These are phyloP conservation scores for Oncorhynchus nerka DNA, from an alignment of 2,113 vertebrate genomes.

Conservation along the genomic window DNA sequence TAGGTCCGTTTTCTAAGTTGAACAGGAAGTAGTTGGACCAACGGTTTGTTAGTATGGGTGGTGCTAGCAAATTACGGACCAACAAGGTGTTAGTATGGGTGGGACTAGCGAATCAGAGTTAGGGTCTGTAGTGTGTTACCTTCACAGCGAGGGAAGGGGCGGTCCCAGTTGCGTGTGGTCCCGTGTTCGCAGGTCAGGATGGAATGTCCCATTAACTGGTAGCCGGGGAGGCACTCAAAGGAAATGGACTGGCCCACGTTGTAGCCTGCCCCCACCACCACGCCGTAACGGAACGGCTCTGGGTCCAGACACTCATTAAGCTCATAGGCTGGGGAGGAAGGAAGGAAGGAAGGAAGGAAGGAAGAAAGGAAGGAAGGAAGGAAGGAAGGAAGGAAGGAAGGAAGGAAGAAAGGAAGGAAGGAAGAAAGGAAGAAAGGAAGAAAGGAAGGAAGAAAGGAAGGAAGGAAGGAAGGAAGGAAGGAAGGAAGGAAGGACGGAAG, in stretches of 20 bases:
- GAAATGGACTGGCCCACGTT: slow-evolving; percentile 97
- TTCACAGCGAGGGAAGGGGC: slow-evolving; percentile 92
- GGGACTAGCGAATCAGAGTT: background rate
- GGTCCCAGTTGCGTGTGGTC: slow-evolving; percentile 95
- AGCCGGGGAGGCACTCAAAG: slow-evolving; percentile 93
- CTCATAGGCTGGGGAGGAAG: slow-evolving; percentile 85
- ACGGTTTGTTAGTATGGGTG: no score
- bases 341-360: no score
- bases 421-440: background rate
- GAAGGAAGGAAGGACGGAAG: no score
- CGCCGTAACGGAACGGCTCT: slow-evolving; percentile 88
- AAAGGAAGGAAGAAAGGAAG: no score
- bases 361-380: no score
- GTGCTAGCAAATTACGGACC: background rate
- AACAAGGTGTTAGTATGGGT: background rate
- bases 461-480: no score
- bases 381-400: no score
- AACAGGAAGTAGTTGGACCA: no score
- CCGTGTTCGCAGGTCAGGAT: slow-evolving; percentile 96
- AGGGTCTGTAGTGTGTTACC: slow-evolving; percentile 68
- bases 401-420: no score
- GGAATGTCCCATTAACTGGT: slow-evolving; percentile 85
- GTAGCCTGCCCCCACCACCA: slow-evolving; percentile 91
- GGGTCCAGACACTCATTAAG: slow-evolving; percentile 95
- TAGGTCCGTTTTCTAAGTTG: no score